phyloP scores from a whole-genome alignment of 2,797 vertebrate species.

The Periophthalmus magnuspinnatus region DNA sequence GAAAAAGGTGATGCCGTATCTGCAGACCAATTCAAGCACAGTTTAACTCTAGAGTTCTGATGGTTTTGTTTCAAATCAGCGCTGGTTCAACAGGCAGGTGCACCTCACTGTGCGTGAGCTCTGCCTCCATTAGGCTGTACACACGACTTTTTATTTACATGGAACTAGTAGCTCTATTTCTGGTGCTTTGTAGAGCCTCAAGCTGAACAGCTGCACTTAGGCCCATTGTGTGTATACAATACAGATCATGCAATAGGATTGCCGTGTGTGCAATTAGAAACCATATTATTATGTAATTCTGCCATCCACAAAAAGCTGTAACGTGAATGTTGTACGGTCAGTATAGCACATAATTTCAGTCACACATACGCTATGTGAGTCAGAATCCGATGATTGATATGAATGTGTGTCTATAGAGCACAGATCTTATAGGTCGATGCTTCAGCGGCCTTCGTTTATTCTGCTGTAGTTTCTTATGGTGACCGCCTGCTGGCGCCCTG shows the following conservation, averaged over 20 bases:
- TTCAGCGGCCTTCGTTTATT: slow-evolving; percentile 14
- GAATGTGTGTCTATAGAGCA: neutral
- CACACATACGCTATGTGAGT: slow-evolving; percentile 17
- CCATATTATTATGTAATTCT: slow-evolving; percentile 55
- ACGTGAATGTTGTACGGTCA: slow-evolving; percentile 27
- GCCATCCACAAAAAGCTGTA: slow-evolving; percentile 40
- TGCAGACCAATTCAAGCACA: slow-evolving; percentile 20
- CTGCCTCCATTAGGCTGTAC: neutral
- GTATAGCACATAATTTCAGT: slow-evolving; percentile 20
- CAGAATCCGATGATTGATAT: neutral
- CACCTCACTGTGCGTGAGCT: neutral
- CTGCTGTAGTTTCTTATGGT: neutral
- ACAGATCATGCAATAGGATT: slow-evolving; percentile 49
- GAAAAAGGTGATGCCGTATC: slow-evolving; percentile 23
- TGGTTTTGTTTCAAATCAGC: neutral
- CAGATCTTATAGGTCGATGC: no score
- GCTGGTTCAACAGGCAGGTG: neutral
- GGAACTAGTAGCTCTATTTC: slow-evolving; percentile 59
- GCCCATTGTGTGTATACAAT: slow-evolving; percentile 61
- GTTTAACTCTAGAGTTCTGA: neutral
- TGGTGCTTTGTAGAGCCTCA: slow-evolving; percentile 36
- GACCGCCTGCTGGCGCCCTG: slow-evolving; percentile 37
- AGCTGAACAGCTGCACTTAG: slow-evolving; percentile 64
- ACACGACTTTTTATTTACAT: slow-evolving; percentile 4
- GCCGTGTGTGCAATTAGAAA: slow-evolving; percentile 46